These are phyloP conservation scores for Enteromius mattozi DNA, from an alignment of 2,797 vertebrate species.

Conservation along the genomic window DNA sequence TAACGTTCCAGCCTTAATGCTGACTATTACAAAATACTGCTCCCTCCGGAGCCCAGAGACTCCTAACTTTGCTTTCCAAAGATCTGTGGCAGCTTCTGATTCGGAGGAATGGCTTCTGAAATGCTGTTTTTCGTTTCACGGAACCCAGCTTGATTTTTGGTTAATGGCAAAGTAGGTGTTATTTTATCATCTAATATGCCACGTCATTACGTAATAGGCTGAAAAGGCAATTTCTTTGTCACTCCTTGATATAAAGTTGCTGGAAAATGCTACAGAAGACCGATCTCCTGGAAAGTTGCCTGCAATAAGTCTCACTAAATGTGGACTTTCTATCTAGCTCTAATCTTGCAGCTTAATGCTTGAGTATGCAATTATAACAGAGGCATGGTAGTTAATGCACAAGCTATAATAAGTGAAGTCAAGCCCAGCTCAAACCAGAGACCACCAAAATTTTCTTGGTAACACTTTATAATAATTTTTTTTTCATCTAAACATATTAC, in stretches of 20 bases:
- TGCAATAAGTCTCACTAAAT: not conserved
- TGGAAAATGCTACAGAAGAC: not conserved
- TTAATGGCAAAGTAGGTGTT: constrained; percentile 3
- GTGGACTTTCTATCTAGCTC: not conserved
- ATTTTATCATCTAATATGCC: constrained; percentile 16
- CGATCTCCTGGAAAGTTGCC: not conserved
- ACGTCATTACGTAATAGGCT: not conserved
- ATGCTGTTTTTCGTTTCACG: not conserved
- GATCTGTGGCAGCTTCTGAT: constrained; percentile 34
- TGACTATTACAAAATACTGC: constrained; percentile 40
- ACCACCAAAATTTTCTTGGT: not conserved
- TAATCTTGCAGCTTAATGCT: not conserved
- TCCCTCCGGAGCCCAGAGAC: constrained; percentile 11
- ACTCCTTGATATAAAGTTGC: not conserved
- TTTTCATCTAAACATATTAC: no score
- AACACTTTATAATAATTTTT: not conserved
- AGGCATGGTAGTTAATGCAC: not conserved
- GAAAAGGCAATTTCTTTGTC: not conserved
- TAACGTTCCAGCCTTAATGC: constrained; percentile 32
- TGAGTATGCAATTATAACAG: no score
- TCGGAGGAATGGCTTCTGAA: constrained; percentile 21
- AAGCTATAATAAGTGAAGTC: not conserved
- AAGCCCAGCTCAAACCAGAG: not conserved
- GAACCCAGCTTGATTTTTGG: constrained; percentile 14
- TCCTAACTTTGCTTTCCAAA: constrained; percentile 33